Percentiles rank a stretch among this genome's conserved stretches.
Evolutionary conservation across 2,888 invertebrate genomes (phyloP).

Genomic region (Nomada fucata): DNA sequence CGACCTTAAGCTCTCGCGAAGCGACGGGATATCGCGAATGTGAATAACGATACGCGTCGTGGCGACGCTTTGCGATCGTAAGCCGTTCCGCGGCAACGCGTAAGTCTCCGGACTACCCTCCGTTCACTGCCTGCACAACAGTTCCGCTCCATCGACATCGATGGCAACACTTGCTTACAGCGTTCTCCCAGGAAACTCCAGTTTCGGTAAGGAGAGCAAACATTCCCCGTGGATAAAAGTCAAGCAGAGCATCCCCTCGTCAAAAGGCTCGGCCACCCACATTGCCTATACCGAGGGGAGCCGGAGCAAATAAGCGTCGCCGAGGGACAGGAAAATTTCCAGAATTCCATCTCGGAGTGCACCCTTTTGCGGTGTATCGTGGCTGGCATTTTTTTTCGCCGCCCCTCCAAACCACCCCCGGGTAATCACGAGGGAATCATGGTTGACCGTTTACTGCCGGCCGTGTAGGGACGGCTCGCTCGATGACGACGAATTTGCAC

Average conservation of each 20-base stretch:
- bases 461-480: slow-evolving; percentile 21
- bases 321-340: slow-evolving; percentile 1
- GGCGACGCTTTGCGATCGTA: no score
- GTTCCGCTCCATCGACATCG: not conserved
- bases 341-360: not conserved
- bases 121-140: no score
- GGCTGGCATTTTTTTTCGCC: slow-evolving; percentile 9
- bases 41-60: no score
- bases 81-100: no score
- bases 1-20: no score
- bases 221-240: slow-evolving; percentile 7
- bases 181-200: not conserved
- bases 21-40: no score
- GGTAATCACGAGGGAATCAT: slow-evolving; percentile 29
- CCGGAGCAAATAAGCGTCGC: no score
- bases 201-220: not conserved
- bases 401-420: not conserved
- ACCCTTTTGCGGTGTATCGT: not conserved
- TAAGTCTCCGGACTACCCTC: no score
- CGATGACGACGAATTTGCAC: slow-evolving; percentile 64
- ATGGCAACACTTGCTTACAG: not conserved
- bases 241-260: not conserved
- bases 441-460: slow-evolving; percentile 67
- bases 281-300: not conserved
- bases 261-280: not conserved